Percentiles rank a stretch among this genome's conserved stretches.
These are phyloP conservation scores for Amblyraja radiata DNA, from an alignment of 2,797 vertebrate genomes.

Conservation along the genomic window DNA sequence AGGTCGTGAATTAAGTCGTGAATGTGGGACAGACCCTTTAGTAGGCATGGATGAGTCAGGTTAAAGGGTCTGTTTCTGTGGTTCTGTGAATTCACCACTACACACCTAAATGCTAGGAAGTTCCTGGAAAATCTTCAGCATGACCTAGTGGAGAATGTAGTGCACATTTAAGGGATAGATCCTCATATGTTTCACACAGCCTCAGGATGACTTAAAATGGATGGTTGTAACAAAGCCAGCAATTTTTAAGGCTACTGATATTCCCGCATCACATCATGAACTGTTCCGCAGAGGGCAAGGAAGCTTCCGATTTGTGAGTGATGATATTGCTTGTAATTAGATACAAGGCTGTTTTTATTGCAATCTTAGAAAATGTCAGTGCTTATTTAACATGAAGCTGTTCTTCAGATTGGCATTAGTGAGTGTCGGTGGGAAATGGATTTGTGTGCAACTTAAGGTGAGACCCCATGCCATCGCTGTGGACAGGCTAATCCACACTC, in stretches of 20 bases:
- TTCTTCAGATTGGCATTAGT: background rate
- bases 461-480: background rate
- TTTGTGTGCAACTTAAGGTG: background rate
- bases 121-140: background rate
- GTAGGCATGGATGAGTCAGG: too few species aligned
- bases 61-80: too few species aligned
- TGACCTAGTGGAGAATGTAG: background rate
- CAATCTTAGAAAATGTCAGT: background rate
- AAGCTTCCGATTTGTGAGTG: background rate
- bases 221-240: background rate
- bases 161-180: background rate
- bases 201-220: too few species aligned
- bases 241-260: background rate
- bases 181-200: background rate
- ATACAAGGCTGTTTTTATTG: background rate
- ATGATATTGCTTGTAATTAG: background rate
- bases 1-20: too few species aligned
- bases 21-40: too few species aligned
- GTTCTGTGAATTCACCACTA: background rate
- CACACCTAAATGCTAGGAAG: background rate
- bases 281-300: background rate
- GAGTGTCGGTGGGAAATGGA: background rate
- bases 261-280: background rate
- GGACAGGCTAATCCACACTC: background rate
- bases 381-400: background rate